Evolutionary conservation across 2,888 invertebrate species (phyloP).

Genomic region (Trachelus troglodyta): DNA sequence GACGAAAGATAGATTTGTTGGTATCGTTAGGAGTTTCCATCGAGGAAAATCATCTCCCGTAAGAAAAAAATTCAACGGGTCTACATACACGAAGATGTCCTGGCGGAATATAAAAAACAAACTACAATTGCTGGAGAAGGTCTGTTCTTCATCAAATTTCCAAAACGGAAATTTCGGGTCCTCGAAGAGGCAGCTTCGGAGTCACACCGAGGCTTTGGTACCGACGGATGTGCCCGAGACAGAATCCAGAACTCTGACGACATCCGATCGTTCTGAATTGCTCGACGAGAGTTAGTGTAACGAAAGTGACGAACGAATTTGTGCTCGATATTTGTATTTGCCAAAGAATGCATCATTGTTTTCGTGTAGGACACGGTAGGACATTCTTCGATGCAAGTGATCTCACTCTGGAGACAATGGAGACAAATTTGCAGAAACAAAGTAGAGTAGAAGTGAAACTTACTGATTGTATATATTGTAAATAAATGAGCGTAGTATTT

Average conservation of each 20-base stretch:
- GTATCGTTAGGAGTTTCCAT: constrained; percentile 26
- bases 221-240: constrained; percentile 38
- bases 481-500: constrained; percentile 1
- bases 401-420: too few relatives aligned
- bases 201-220: constrained; percentile 36
- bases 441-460: neutral
- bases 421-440: too few relatives aligned
- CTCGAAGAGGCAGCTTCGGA: constrained; percentile 16
- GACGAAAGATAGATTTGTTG: constrained; percentile 16
- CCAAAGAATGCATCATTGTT: neutral
- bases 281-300: constrained; percentile 43
- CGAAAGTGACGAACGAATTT: neutral
- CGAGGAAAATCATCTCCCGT: constrained; percentile 20
- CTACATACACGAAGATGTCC: constrained; percentile 10
- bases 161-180: constrained; percentile 20
- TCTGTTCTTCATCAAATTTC: constrained; percentile 24
- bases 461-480: constrained; percentile 18
- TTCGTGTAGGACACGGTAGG: neutral
- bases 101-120: constrained; percentile 23
- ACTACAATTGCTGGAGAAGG: constrained; percentile 20
- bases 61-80: constrained; percentile 24
- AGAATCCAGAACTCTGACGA: constrained; percentile 31
- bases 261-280: constrained; percentile 40
- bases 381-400: too few relatives aligned
- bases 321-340: neutral